A percentile compares a stretch with the other conserved stretches of the same genome.
phyloP scores from a whole-genome alignment of 2,888 invertebrate species.

The Neuroscelio doddi region DNA sequence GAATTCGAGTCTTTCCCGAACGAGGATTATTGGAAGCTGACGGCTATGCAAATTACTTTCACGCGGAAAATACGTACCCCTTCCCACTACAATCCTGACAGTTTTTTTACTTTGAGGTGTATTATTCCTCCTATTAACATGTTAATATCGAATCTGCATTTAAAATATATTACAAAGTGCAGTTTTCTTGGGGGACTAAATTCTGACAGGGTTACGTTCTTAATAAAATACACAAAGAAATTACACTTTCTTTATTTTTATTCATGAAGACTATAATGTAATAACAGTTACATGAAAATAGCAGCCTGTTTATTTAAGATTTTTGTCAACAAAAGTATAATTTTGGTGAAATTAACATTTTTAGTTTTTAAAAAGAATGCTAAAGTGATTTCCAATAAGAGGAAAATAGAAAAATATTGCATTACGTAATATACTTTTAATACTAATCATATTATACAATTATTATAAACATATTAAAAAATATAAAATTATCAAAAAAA shows the following conservation, averaged over 20 bases:
- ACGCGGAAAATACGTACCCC: constrained; percentile 6
- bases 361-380: too few species aligned
- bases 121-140: constrained; percentile 6
- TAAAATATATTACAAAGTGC: not conserved
- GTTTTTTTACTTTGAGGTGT: not conserved
- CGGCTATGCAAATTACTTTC: constrained; percentile 15
- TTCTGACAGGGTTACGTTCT: not conserved
- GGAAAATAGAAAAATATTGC: too few species aligned
- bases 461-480: too few species aligned
- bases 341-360: too few species aligned
- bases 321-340: too few species aligned
- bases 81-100: not conserved
- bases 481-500: too few species aligned
- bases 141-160: constrained; percentile 7
- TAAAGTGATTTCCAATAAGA: too few species aligned
- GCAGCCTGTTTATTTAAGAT: too few species aligned
- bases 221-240: not conserved
- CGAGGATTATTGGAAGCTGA: constrained; percentile 15
- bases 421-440: too few species aligned
- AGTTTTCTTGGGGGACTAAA: not conserved
- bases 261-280: not conserved
- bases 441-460: too few species aligned
- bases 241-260: not conserved
- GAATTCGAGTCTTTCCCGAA: constrained; percentile 3
- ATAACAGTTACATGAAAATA: too few species aligned